Evolutionary conservation across 2,797 vertebrate species (phyloP).

Genomic region (Chanos chanos): DNA sequence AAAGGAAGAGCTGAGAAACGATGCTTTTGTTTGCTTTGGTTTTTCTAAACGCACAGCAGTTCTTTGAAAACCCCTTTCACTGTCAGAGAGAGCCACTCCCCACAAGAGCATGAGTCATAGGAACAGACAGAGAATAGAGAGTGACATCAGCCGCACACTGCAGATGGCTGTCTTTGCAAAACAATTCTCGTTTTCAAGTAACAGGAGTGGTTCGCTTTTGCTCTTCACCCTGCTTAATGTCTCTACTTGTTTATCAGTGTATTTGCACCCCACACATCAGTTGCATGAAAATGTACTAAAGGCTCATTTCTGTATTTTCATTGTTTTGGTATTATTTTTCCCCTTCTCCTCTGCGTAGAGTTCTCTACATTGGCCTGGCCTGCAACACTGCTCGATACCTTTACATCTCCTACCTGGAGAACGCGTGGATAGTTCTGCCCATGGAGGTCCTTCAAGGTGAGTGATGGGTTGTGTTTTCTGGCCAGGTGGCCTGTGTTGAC

Average conservation of each 20-base stretch:
- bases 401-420: conserved; percentile 92
- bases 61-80: background rate
- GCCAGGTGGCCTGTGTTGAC: background rate
- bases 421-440: conserved; percentile 92
- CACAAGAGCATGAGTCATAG: conserved; percentile 29
- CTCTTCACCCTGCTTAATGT: background rate
- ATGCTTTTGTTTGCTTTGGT: too few species aligned
- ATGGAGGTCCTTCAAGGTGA: conserved; percentile 95
- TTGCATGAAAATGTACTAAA: too few species aligned
- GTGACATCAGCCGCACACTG: conserved; percentile 23
- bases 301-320: too few species aligned
- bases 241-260: too few species aligned
- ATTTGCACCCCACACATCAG: too few species aligned
- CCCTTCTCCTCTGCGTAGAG: conserved; percentile 66
- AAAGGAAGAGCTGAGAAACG: background rate
- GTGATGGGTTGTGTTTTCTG: background rate
- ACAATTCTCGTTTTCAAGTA: conserved; percentile 8
- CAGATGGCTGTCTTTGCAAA: conserved; percentile 13
- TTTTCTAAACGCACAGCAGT: background rate
- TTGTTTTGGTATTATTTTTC: too few species aligned
- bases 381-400: conserved; percentile 92
- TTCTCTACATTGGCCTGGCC: conserved; percentile 91
- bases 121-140: conserved; percentile 6
- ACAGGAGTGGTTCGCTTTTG: background rate
- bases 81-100: conserved; percentile 10